These are phyloP conservation scores for Liposcelis brunnea DNA, from an alignment of 2,888 invertebrate genomes.

Conservation along the genomic window DNA sequence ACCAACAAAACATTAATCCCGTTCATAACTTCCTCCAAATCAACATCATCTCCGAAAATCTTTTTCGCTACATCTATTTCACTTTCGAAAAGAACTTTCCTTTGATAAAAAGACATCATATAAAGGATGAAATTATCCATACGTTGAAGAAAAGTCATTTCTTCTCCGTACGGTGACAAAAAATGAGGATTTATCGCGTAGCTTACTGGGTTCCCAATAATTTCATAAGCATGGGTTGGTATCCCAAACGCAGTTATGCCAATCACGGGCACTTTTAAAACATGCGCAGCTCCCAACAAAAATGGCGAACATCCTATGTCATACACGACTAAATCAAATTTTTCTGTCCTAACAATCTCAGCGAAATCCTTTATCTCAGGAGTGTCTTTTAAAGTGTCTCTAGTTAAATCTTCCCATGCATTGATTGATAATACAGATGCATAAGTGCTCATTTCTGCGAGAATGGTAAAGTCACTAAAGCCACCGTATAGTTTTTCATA, in stretches of 20 bases:
- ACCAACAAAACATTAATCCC: conserved; percentile 2
- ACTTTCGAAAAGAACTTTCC: no score
- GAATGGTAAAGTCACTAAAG: background rate
- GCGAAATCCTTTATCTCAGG: background rate
- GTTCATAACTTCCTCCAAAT: background rate
- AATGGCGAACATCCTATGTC: background rate
- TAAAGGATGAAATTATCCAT: background rate
- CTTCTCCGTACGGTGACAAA: background rate
- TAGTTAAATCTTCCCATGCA: background rate
- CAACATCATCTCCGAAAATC: background rate
- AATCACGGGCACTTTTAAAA: conserved; percentile 13
- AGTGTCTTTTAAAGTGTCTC: background rate
- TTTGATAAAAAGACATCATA: background rate
- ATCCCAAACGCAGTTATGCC: conserved; percentile 13
- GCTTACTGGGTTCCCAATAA: conserved; percentile 11
- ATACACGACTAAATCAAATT: conserved; percentile 2
- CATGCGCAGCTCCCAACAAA: conserved; percentile 10
- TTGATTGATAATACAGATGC: background rate
- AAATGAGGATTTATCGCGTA: conserved; percentile 6
- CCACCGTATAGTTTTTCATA: background rate
- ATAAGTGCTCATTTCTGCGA: background rate
- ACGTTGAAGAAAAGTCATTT: conserved; percentile 1
- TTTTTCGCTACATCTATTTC: background rate
- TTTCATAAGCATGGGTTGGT: conserved; percentile 9
- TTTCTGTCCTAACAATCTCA: conserved; percentile 1